Conservation (phyloP, 2,797 vertebrate genomes). For the Phaenicophaeus curvirostris region DNA sequence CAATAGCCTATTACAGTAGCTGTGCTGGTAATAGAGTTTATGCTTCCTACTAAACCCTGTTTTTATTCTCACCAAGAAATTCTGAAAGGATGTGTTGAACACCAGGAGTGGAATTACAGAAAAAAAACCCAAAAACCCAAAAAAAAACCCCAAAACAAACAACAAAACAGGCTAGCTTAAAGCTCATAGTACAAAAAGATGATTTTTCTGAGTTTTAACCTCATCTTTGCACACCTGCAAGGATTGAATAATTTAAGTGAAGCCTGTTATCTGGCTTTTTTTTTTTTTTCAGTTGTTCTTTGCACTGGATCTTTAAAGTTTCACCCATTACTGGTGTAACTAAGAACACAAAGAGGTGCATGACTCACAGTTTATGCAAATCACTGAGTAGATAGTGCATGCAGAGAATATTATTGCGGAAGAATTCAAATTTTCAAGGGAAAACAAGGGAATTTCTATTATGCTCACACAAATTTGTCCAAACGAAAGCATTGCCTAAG, state of each 20-base stretch:
- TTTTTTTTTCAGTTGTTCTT: neutral
- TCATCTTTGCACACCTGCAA: neutral
- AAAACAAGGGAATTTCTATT: constrained; percentile 63
- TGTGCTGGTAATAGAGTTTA: neutral
- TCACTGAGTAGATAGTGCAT: neutral
- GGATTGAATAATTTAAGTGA: neutral
- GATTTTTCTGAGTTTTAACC: neutral
- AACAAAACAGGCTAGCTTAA: neutral
- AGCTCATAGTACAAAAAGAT: neutral
- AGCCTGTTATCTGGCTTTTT: neutral
- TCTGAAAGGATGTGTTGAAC: neutral
- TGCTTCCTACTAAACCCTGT: neutral
- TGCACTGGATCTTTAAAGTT: neutral
- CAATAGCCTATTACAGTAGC: neutral
- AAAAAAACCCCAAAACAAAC: neutral
- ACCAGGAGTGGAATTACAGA: neutral
- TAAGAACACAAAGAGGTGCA: neutral
- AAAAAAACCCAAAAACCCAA: neutral
- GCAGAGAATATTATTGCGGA: neutral
- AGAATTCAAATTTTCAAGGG: constrained; percentile 34
- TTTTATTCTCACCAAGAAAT: neutral
- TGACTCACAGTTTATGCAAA: neutral
- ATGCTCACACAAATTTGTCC: constrained; percentile 58
- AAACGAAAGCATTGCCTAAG: constrained; percentile 63
- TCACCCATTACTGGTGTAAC: neutral